phyloP scores from a whole-genome alignment of 2,113 vertebrate genomes.

The Paramormyrops kingsleyae region DNA sequence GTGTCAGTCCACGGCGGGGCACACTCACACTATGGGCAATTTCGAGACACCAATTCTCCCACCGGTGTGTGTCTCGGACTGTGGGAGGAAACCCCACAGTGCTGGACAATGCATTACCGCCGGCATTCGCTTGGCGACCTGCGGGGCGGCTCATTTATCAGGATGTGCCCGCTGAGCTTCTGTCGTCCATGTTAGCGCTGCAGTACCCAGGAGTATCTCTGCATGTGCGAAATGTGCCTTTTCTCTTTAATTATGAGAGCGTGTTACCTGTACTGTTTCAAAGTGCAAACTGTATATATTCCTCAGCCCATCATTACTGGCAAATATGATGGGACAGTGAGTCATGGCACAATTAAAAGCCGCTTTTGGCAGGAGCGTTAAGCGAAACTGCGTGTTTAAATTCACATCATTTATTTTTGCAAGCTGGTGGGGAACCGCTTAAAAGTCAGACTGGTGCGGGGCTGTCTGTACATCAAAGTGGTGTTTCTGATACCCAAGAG shows the following conservation, averaged over 20 bases:
- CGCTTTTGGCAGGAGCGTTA: neutral
- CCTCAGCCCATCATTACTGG: neutral
- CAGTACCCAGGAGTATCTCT: neutral
- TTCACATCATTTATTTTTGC: neutral
- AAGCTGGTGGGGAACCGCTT: neutral
- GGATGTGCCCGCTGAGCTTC: neutral
- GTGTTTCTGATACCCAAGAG: neutral
- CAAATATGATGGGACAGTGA: neutral
- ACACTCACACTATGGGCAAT: neutral
- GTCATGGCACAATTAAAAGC: neutral
- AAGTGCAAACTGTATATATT: neutral
- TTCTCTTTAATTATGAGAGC: neutral
- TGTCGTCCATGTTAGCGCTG: neutral
- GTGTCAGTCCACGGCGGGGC: neutral
- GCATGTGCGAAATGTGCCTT: neutral
- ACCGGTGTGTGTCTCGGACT: neutral
- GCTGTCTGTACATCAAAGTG: neutral
- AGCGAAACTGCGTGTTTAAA: neutral
- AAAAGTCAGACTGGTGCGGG: neutral
- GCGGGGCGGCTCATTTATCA: neutral
- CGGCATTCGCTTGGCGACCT: neutral
- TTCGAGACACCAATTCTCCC: neutral
- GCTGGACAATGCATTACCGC: neutral
- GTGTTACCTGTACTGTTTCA: neutral
- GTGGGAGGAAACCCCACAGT: neutral